A percentile compares a stretch with the other conserved stretches of the same genome.
Conservation (phyloP, 2,888 invertebrate species). For the Rhorus exstirpatorius region DNA sequence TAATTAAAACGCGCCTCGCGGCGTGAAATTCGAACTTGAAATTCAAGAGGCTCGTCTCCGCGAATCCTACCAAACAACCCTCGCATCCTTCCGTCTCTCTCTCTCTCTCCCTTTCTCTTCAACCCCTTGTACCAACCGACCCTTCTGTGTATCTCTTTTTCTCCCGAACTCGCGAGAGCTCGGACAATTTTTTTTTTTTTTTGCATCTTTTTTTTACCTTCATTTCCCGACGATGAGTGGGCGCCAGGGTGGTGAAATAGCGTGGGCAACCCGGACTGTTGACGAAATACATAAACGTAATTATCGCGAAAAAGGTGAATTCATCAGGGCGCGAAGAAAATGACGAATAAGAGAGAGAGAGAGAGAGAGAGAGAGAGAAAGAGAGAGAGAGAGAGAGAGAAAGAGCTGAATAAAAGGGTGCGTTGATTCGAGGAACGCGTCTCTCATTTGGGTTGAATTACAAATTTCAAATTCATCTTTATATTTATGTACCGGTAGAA, state of each 20-base stretch:
- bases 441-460: slow-evolving; percentile 3
- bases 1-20: slow-evolving; percentile 72
- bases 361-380: not conserved
- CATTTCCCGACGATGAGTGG: slow-evolving; percentile 37
- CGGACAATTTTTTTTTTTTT: slow-evolving; percentile 49
- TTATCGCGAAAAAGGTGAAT: slow-evolving; percentile 49
- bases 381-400: not conserved
- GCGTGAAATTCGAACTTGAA: slow-evolving; percentile 72
- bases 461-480: slow-evolving; percentile 7
- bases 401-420: slow-evolving; percentile 11
- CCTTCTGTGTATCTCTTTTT: slow-evolving; percentile 28
- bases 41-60: slow-evolving; percentile 62
- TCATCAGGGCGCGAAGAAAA: slow-evolving; percentile 29
- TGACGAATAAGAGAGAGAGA: not conserved
- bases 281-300: slow-evolving; percentile 40
- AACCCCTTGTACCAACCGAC: not conserved
- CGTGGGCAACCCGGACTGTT: slow-evolving; percentile 4
- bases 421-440: slow-evolving; percentile 5
- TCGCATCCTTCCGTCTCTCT: slow-evolving; percentile 23
- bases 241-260: slow-evolving; percentile 28
- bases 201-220: slow-evolving; percentile 12
- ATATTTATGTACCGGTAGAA: not conserved
- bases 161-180: slow-evolving; percentile 41
- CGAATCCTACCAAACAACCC: slow-evolving; percentile 28
- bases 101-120: slow-evolving; percentile 2